phyloP scores from a whole-genome alignment of 2,113 vertebrate genomes.

The Mesembrinibis cayennensis region DNA sequence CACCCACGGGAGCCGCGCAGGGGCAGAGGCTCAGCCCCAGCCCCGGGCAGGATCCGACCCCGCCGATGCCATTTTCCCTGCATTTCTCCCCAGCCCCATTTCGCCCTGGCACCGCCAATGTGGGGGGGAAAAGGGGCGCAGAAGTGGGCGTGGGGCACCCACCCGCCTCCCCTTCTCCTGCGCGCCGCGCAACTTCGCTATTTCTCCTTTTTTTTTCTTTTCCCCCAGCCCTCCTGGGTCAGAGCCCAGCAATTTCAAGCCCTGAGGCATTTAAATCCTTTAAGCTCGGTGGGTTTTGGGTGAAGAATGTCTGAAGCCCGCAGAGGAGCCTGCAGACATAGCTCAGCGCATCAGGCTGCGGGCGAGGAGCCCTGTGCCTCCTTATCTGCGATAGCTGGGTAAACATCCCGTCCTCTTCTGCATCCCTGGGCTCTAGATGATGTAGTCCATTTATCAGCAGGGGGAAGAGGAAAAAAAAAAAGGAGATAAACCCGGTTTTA shows the following conservation, averaged over 20 bases:
- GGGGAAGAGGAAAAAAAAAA: fast-evolving
- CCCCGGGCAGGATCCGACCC: not conserved
- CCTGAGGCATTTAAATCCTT: not conserved
- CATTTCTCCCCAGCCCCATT: not conserved
- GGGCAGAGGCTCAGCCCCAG: not conserved
- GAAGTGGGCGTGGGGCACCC: not conserved
- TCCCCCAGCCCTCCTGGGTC: not conserved
- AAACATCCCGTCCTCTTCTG: conserved; percentile 26
- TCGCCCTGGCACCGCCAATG: not conserved
- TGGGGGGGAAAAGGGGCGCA: fast-evolving
- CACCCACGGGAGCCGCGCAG: not conserved
- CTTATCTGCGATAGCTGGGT: conserved; percentile 22
- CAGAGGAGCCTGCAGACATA: not conserved
- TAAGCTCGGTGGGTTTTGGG: not conserved
- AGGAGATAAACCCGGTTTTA: not conserved
- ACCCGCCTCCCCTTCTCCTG: not conserved
- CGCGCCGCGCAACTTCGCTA: fast-evolving
- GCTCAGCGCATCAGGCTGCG: not conserved
- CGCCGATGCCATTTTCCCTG: not conserved
- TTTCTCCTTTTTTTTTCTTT: no score
- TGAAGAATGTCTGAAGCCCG: not conserved
- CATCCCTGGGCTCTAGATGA: not conserved
- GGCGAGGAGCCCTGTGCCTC: not conserved
- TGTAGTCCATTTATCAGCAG: not conserved
- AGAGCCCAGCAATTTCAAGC: not conserved